Evolutionary conservation across 2,888 invertebrate species (phyloP).

Genomic region (Drosophila eohydei): DNA sequence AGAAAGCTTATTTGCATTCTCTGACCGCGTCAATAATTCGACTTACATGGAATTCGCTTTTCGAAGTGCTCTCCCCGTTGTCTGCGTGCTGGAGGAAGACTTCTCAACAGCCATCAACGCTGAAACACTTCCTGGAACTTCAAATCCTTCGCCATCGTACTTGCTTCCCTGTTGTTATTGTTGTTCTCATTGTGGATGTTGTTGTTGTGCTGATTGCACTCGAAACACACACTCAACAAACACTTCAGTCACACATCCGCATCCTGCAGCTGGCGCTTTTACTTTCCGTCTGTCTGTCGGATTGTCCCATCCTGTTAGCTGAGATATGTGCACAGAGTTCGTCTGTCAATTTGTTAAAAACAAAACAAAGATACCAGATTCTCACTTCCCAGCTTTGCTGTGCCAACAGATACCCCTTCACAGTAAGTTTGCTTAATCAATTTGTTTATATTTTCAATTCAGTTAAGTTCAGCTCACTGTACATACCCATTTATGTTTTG

Average conservation of each 20-base stretch:
- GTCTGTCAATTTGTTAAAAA: conserved; percentile 73
- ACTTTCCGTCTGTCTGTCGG: conserved; percentile 38
- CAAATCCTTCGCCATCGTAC: conserved; percentile 32
- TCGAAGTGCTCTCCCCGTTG: conserved; percentile 20
- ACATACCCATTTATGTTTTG: neutral
- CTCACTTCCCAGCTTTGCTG: neutral
- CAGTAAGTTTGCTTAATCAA: neutral
- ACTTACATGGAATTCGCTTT: conserved; percentile 14
- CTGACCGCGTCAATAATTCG: conserved; percentile 19
- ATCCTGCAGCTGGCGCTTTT: conserved; percentile 53
- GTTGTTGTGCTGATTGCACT: conserved; percentile 69
- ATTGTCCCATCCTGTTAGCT: conserved; percentile 39
- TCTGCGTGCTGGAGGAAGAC: conserved; percentile 27
- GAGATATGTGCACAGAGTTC: conserved; percentile 52
- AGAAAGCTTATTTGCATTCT: conserved; percentile 16
- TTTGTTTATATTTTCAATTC: neutral
- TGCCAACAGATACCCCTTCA: conserved; percentile 20
- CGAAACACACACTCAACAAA: conserved; percentile 67
- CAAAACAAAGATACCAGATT: conserved; percentile 46
- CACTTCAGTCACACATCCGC: conserved; percentile 60
- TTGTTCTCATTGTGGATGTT: conserved; percentile 32
- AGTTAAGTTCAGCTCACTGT: neutral
- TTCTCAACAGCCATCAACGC: conserved; percentile 59
- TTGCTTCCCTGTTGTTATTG: conserved; percentile 34
- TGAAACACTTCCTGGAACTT: conserved; percentile 54